These are phyloP conservation scores for Notiomystis cincta DNA, from an alignment of 2,113 vertebrate genomes.

Conservation along the genomic window DNA sequence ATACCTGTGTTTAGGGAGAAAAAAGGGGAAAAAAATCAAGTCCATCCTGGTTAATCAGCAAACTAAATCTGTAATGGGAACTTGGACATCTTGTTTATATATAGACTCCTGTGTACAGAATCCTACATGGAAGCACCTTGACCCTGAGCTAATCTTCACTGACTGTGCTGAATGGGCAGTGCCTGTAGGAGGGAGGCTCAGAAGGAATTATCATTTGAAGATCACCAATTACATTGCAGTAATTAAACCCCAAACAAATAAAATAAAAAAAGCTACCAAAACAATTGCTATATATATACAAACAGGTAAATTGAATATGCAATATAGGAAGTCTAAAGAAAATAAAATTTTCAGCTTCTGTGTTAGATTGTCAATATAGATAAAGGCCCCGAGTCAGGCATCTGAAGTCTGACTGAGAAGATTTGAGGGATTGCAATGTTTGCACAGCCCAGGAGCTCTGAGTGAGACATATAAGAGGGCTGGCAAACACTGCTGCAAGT, in stretches of 20 bases:
- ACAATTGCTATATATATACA: no score
- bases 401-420: neutral
- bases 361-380: neutral
- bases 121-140: neutral
- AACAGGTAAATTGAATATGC: neutral
- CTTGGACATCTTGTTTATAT: neutral
- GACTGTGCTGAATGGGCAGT: neutral
- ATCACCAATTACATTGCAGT: neutral
- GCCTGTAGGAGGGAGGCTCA: neutral
- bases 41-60: neutral
- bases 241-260: neutral
- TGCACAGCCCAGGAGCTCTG: neutral
- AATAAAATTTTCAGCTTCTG: neutral
- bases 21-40: accelerated
- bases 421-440: neutral
- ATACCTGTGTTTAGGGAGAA: neutral
- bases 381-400: neutral
- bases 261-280: neutral
- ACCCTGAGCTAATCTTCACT: neutral
- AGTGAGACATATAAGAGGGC: neutral
- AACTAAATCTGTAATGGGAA: neutral
- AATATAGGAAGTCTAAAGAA: neutral
- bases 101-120: neutral
- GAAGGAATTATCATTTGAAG: neutral
- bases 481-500: neutral